phyloP scores from a whole-genome alignment of 1,140 invertebrate species.

The Gonatopus flavifemur region DNA sequence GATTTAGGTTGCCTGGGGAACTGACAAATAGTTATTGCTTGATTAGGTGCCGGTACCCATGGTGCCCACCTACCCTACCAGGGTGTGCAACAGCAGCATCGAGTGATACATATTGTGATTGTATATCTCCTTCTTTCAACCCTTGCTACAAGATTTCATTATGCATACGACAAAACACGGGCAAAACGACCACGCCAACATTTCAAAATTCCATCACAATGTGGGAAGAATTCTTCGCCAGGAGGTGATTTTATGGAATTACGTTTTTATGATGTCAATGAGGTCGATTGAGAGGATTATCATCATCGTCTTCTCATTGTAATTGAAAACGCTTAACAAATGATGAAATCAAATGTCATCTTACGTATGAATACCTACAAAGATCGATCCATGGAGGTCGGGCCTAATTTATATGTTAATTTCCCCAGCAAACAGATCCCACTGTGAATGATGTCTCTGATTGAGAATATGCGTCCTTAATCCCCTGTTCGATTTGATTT shows the following conservation, averaged over 20 bases:
- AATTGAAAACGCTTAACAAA: not conserved
- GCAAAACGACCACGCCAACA: no score
- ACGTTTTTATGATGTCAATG: no score
- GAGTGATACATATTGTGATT: no score
- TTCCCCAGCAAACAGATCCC: not conserved
- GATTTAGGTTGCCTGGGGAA: slow-evolving; percentile 59
- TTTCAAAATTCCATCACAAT: no score
- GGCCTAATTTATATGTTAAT: slow-evolving; percentile 34
- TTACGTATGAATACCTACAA: not conserved
- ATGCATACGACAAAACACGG: no score
- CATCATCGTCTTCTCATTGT: slow-evolving; percentile 6
- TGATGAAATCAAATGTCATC: not conserved
- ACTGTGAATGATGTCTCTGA: not conserved
- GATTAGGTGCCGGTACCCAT: slow-evolving; percentile 55
- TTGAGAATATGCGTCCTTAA: slow-evolving; percentile 9
- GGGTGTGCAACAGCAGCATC: slow-evolving; percentile 14
- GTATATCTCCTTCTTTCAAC: no score
- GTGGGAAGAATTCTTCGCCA: no score
- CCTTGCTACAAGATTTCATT: no score
- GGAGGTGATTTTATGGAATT: no score
- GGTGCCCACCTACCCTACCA: slow-evolving; percentile 38
- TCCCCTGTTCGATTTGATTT: no score
- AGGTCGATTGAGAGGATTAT: not conserved
- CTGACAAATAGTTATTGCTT: slow-evolving; percentile 62
- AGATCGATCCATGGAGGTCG: slow-evolving; percentile 1